phyloP scores from a whole-genome alignment of 2,797 vertebrate genomes.

The Sebastes cheni region DNA sequence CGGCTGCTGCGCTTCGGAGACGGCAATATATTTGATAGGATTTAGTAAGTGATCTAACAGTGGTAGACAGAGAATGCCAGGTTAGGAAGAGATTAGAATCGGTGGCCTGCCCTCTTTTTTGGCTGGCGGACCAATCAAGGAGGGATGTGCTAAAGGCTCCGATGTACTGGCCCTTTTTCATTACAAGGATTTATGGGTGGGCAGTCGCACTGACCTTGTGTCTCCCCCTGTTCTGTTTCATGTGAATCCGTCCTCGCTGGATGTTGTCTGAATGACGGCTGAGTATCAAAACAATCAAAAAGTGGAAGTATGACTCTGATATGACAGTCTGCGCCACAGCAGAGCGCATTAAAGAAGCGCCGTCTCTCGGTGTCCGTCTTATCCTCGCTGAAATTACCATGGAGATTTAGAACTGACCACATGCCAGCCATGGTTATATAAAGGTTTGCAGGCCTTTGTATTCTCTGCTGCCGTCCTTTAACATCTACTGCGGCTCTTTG shows the following conservation, averaged over 20 bases:
- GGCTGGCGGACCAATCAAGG: slow-evolving; percentile 43
- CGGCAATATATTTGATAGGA: slow-evolving; percentile 70
- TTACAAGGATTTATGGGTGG: slow-evolving; percentile 61
- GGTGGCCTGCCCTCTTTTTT: slow-evolving; percentile 13
- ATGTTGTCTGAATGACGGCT: slow-evolving; percentile 12
- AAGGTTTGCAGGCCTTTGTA: slow-evolving; percentile 50
- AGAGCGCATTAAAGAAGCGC: neutral
- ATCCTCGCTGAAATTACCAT: slow-evolving; percentile 42
- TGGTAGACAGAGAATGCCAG: slow-evolving; percentile 45
- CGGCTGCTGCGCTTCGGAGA: slow-evolving; percentile 40
- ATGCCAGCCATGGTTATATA: slow-evolving; percentile 37
- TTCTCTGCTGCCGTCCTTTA: slow-evolving; percentile 47
- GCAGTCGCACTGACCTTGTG: slow-evolving; percentile 38
- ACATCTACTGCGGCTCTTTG: slow-evolving; percentile 28
- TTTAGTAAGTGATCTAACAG: slow-evolving; percentile 72
- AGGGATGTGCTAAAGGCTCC: neutral
- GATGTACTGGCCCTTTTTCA: slow-evolving; percentile 43
- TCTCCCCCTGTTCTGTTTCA: slow-evolving; percentile 26
- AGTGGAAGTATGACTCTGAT: neutral
- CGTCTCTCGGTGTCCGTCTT: slow-evolving; percentile 12
- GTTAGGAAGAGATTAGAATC: slow-evolving; percentile 62
- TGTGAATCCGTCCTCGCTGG: slow-evolving; percentile 19
- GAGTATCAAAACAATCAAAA: neutral
- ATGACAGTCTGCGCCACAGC: neutral
- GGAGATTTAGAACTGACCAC: slow-evolving; percentile 51